Evolutionary conservation across 2,888 invertebrate genomes (phyloP).

Genomic region (Polydrusus tereticollis): DNA sequence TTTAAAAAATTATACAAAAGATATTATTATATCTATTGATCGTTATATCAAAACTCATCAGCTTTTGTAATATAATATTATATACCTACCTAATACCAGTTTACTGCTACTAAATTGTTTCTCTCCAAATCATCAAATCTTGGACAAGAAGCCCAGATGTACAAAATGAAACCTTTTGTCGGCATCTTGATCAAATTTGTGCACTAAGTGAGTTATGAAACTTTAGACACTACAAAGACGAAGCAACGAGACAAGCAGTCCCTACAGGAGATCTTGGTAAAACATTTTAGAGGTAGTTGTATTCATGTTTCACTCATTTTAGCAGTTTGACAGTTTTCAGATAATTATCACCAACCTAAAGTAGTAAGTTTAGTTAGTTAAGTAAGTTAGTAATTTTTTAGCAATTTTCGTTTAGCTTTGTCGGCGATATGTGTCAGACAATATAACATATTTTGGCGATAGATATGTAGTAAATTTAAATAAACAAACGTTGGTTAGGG

Average conservation of each 20-base stretch:
- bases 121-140: slow-evolving; percentile 8
- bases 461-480: no score
- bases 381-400: no score
- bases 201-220: slow-evolving; percentile 24
- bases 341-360: slow-evolving; percentile 1
- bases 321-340: slow-evolving; percentile 7
- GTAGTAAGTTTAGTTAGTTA: no score
- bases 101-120: slow-evolving; percentile 3
- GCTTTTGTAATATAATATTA: no score
- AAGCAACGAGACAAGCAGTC: slow-evolving; percentile 1
- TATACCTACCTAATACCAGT: neutral
- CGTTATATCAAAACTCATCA: no score
- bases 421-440: no score
- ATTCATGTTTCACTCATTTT: slow-evolving; percentile 5
- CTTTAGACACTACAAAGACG: slow-evolving; percentile 26
- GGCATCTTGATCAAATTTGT: slow-evolving; percentile 31
- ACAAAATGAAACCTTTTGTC: slow-evolving; percentile 26
- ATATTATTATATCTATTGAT: no score
- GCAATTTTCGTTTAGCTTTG: no score
- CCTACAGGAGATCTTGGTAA: slow-evolving; percentile 26
- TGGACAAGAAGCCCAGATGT: slow-evolving; percentile 19
- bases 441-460: no score
- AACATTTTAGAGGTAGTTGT: slow-evolving; percentile 6
- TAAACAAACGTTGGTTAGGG: no score
- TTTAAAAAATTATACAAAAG: no score